Base-by-base conservation (phyloP, 2,888 invertebrate genomes). In the Eledona agricola region DNA sequence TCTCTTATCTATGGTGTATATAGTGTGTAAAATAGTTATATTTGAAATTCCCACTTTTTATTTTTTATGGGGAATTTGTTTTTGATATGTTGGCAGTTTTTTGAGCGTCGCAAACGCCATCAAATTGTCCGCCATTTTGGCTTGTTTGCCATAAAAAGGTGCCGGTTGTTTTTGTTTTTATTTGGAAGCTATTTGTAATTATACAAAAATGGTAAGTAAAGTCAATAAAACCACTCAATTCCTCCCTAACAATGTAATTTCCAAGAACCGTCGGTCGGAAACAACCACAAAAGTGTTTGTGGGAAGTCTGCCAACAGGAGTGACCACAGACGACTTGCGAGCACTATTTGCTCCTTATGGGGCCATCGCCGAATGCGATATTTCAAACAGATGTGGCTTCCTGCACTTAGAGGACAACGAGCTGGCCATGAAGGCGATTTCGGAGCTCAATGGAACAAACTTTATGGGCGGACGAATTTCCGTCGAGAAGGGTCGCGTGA, bases 341-440 rank as follows among this genome's bases (percentile, higher is more conserved):
- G 85, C 85, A 60, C 79, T 95, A 35, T 96, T 96, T 78, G 86
- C 90, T 62, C 87, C 89, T 40, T 93, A 88, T 76, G 95, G 95
- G 29, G 83, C 83, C 46, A 95, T 96, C 3, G 90, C 90, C 9
- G 96, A 96, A 77, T 95, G 95, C 76, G 96, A 96, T 73, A 91
- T 96, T 51, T 89, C 96, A 80, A 94, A 94, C 75, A 86, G 93
- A 55, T 96, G 93, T 76, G 96, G 94, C 4, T 96, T 96, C 78
- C 90, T 96, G 35, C 94, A 95, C 77, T 87, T 93, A 87, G 88
- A 90, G 70, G 86, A 88, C 10, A 84, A 86, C 66, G 88, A 90
- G 38, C 87, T 93, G 75, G 94, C 94, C 1, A 81, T 85, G 29
- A 85, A 85, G 46, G 93, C 94, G 0, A 91, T 93, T 63, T 83